Conservation (phyloP, 2,113 vertebrate species). For the Tragelaphus imberbis region DNA sequence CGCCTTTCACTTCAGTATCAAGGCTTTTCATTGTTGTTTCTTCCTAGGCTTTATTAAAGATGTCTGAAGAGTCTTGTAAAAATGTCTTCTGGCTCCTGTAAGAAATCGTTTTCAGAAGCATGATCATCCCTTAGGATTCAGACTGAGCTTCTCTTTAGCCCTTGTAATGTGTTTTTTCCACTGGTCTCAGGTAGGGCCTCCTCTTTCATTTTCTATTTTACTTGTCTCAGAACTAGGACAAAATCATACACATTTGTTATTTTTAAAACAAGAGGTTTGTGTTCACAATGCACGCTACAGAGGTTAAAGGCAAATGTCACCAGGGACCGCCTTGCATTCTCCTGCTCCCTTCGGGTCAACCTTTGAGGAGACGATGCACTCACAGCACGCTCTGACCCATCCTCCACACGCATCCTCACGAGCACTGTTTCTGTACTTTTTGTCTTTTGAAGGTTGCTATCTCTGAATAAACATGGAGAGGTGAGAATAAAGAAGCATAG, state of each 20-base stretch:
- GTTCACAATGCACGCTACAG: not conserved
- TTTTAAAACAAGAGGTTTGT: not conserved
- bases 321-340: not conserved
- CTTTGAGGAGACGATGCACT: not conserved
- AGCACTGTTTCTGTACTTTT: not conserved
- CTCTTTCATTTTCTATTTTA: not conserved
- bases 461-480: not conserved
- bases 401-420: rapidly evolving
- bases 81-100: not conserved
- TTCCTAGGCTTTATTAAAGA: not conserved
- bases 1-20: not conserved
- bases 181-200: not conserved
- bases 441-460: not conserved
- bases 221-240: not conserved
- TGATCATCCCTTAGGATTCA: not conserved
- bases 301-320: not conserved
- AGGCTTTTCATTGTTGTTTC: not conserved
- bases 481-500: not conserved
- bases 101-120: not conserved
- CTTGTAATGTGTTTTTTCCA: not conserved
- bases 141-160: not conserved
- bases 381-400: rapidly evolving
- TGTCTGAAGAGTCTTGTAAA: not conserved
- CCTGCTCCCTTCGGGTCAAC: not conserved
- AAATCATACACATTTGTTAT: not conserved